Base-by-base conservation (phyloP, 1,140 invertebrate species). In the Pemphigus obesinymphae region DNA sequence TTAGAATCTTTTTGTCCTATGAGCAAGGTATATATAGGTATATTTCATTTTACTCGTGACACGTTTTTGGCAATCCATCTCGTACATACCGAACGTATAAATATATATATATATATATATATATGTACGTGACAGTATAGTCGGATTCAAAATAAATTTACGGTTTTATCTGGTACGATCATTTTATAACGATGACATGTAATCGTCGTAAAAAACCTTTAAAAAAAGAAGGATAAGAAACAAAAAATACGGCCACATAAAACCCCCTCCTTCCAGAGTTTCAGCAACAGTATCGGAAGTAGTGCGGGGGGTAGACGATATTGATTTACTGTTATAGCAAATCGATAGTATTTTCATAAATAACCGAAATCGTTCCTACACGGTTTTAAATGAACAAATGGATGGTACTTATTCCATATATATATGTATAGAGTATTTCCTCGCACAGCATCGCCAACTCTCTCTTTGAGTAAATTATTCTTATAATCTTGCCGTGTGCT, bases 301-400 rank as follows among this genome's bases (percentile, higher is more conserved):
- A 7, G 58, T 31, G 58, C 23, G 53, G 13, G 29, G 8, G 29
- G 15, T n/a, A n/a, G 26, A 7, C 3, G 4, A 23, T 63, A 63
- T 68, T 68, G 34, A 68, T 68, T 68, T 68, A 68, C 63, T 13
- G 43, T 7, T 7, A n/a, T n/a, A 3, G 20, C 4, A 34, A 68
- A 68, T 68, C 63, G 34, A 68, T 68, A 63, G 63, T 37, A 34
- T 68, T 68, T 68, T 40, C n/a, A 68, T 68, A 68, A 68, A 68
- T n/a, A 37, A 43, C 63, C 34, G 11, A 68, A 68, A n/a, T 40
- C n/a, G 23, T 68, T 68, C 40, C 63, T 7, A 11, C 31, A 3
- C 20, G 2, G 63, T 23, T 5, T 63, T 6, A 45, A 45, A 45
- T 7, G 58, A 17, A 31, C 58, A n/a, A n/a, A n/a, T n/a, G n/a